Base-by-base conservation (phyloP, 2,113 vertebrate species). In the Eolophus roseicapilla region DNA sequence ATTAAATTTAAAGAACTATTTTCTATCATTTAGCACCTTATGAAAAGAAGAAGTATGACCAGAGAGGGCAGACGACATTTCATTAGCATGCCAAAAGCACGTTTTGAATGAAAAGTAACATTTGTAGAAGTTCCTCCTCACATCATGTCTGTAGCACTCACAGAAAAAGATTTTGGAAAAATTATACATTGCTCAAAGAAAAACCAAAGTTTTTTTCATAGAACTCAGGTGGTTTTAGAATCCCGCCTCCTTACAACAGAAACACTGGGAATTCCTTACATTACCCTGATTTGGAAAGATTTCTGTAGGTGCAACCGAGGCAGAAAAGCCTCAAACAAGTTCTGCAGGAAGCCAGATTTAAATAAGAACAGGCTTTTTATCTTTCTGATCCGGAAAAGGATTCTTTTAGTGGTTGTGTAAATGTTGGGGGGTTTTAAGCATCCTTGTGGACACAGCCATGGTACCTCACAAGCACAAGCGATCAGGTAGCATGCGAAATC, bases 271-370 rank as follows among this genome's bases (percentile, higher is more conserved):
- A 82, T 69, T 94, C 67, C 79, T 71, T 79, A 57, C 52, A 63
- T 14, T 29, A 70, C 35, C 18, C 44, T 76, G 53, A 88, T 70
- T 92, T 82, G 52, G 70, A 89, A 96, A 95, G 53, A 52, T 70
- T 93, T 94, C 79, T 33, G 35, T 77, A 92, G 76, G 84, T 17
- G 73, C 37, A 60, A 55, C 25, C 75, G 49, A 74, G 57, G 83
- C 82, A 94, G 86, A 95, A 93, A 95, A 93, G 78, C 60, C 77
- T 89, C 83, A 88, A 90, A 92, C 41, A 82, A 73, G 62, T 94
- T 82, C 76, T 93, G 65, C 74, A 96, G 81, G 81, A 95, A 96
- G 80, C 64, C 75, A 91, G 41, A 75, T 65, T 94, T 93, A 89
- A 96, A 79, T 63, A 50, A 89, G 78, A 95, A 77, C 82, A 87